Base-by-base conservation (phyloP, 2,888 invertebrate genomes). In the Meandrusa payeni region DNA sequence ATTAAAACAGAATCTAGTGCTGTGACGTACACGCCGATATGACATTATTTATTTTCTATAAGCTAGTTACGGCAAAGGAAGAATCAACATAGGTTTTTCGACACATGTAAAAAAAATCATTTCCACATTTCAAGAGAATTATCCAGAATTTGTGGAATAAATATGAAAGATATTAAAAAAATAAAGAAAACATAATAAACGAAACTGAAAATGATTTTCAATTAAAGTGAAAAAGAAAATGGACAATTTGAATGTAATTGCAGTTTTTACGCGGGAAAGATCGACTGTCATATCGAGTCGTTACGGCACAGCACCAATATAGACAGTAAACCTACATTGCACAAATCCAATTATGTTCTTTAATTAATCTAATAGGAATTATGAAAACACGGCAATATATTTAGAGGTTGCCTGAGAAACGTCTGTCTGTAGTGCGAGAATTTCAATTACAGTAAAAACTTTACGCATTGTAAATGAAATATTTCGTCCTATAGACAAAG, bases 261-360 rank as follows among this genome's bases (percentile, higher is more conserved):
- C 3, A 10, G 7, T 2, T 9, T 33, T 34, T 17, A 23, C n/a
- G 28, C 28, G 23, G 11, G 32, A 36, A 32, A 31, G 5, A 20
- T 28, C 10, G 3, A 20, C 17, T 33, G 28, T 39, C 28, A 46
- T n/a, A 45, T 12, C 17, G 22, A 45, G 19, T 41, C 33, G 37
- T 37, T 38, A 43, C 33, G 46, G 38, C 32, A 41, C 38, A 41
- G 29, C 36, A 47, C 34, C 24, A 9, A 6, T 15, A 41, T 46
- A 53, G 46, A 52, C 49, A 52, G 55, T 61, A 37, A 59, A 54
- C 41, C 76, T 78, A 79, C 64, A 81, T 81, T 80, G 79, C 81
- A 81, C 80, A 74, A 69, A 64, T 74, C 75, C 74, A 71, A 68
- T 62, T 63, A 51, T 51, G 41, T 50, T 51, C 40, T 41, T 47